Base-by-base conservation (phyloP, 2,888 invertebrate genomes). In the Synanthedon tipuliformis region DNA sequence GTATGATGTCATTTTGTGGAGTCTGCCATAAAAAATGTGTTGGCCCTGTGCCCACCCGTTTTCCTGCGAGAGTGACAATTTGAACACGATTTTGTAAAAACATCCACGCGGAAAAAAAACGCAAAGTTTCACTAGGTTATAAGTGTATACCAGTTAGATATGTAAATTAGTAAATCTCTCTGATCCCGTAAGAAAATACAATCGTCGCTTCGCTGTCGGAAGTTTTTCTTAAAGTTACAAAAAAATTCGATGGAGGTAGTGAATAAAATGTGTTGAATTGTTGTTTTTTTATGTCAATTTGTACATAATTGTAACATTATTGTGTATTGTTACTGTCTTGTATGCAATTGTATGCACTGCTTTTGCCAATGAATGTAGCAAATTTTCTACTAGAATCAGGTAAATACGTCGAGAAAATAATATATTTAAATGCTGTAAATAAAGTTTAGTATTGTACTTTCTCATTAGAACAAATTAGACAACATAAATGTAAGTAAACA, bases 1-100 rank as follows among this genome's bases (percentile, higher is more conserved):
- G 86, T 87, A 87, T 86, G 86, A 86, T 86, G 86, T 87, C 87
- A 87, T 85, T 81, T 75, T 75, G 73, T 69, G 67, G 74, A 71
- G 34, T 34, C 74, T 78, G 73, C 77, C 75, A 76, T 79, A 85
- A 81, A 85, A 84, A 83, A 75, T 74, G 71, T 75, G 74, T 85
- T 87, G 87, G 86, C 86, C 85, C 78, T 80, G 81, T 87, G 87
- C 87, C 87, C 86, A 86, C 78, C 82, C 78, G 70, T 83, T 85
- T 85, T 80, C 81, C 80, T 80, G 69, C 69, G 75, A 75, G 73
- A 63, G 61, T 75, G 73, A 75, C 71, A 72, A 78, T 73, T 77
- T 61, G 64, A 71, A 76, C 70, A 73, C 65, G 60, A 69, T 72
- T 82, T 78, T 69, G 68, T 63, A 68, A 69, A 75, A 73, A 75